Percentiles rank a stretch among this genome's conserved stretches.
Evolutionary conservation across 1,140 invertebrate genomes (phyloP).

Genomic region (Tyrophagus putrescentiae): DNA sequence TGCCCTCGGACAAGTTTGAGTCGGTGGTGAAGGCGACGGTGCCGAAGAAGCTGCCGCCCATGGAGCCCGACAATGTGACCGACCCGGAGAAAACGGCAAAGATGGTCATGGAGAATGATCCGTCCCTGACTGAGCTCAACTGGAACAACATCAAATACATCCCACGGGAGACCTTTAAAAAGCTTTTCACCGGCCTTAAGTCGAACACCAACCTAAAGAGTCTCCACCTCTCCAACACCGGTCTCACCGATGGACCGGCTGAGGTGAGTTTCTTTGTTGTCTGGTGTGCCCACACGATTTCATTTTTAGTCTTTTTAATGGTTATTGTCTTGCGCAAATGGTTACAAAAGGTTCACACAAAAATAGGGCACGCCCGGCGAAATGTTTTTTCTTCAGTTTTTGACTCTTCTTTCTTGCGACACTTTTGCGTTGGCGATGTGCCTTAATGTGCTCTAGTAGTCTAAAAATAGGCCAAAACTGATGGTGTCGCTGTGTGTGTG

Average conservation of each 20-base stretch:
- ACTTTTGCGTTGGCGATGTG: no score
- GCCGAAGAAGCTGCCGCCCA: constrained; percentile 64
- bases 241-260: constrained; percentile 72
- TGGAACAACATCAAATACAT: constrained; percentile 99
- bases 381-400: constrained; percentile 12
- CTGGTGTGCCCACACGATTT: no score
- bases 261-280: constrained; percentile 32
- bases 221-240: constrained; percentile 80
- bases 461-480: no score
- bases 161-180: constrained; percentile 82
- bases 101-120: constrained; percentile 62
- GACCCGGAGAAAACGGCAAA: constrained; percentile 79
- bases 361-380: no score
- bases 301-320: no score
- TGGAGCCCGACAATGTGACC: constrained; percentile 83
- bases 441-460: no score
- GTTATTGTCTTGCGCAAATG: no score
- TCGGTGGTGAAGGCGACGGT: constrained; percentile 85
- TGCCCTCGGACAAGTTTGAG: constrained; percentile 35
- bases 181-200: constrained; percentile 70
- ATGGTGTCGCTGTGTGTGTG: no score
- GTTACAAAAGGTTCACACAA: no score
- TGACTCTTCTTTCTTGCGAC: no score
- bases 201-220: constrained; percentile 80
- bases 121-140: constrained; percentile 69